Evolutionary conservation across 2,888 invertebrate genomes (phyloP).

Genomic region (Ceramica pisi): DNA sequence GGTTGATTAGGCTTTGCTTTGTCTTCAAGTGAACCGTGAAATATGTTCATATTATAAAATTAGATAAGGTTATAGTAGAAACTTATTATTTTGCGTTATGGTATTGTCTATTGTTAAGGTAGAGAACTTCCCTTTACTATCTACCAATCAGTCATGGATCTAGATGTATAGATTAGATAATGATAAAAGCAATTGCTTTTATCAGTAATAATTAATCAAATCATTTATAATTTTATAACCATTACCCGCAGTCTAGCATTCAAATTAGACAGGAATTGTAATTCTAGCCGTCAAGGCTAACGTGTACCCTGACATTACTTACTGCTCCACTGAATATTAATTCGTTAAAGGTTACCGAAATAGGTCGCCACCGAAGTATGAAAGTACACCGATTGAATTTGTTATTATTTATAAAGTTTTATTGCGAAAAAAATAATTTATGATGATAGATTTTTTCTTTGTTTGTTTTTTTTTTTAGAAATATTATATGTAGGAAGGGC

Average conservation of each 20-base stretch:
- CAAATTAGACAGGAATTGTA: slow-evolving; percentile 70
- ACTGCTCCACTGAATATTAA: slow-evolving; percentile 62
- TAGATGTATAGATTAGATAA: background rate
- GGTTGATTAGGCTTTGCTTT: background rate
- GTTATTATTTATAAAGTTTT: background rate
- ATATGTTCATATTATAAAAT: background rate
- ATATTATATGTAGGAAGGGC: background rate
- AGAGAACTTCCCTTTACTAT: background rate
- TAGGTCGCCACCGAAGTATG: slow-evolving; percentile 50
- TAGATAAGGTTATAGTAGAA: background rate
- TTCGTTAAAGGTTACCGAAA: slow-evolving; percentile 67
- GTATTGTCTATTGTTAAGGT: too few relatives aligned
- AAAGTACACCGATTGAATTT: slow-evolving; percentile 44
- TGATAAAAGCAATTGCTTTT: background rate
- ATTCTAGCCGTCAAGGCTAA: slow-evolving; percentile 72
- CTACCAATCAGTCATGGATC: background rate
- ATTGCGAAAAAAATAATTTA: background rate
- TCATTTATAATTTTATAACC: slow-evolving; percentile 29
- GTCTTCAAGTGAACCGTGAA: background rate
- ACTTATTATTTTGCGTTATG: background rate
- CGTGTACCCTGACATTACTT: slow-evolving; percentile 69
- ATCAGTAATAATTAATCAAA: slow-evolving; percentile 12
- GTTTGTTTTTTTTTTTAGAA: background rate
- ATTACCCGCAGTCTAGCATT: slow-evolving; percentile 42
- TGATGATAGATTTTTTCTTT: background rate